A percentile compares a stretch with the other conserved stretches of the same genome.
phyloP scores from a whole-genome alignment of 2,113 vertebrate genomes.

The Megaptera novaeangliae region DNA sequence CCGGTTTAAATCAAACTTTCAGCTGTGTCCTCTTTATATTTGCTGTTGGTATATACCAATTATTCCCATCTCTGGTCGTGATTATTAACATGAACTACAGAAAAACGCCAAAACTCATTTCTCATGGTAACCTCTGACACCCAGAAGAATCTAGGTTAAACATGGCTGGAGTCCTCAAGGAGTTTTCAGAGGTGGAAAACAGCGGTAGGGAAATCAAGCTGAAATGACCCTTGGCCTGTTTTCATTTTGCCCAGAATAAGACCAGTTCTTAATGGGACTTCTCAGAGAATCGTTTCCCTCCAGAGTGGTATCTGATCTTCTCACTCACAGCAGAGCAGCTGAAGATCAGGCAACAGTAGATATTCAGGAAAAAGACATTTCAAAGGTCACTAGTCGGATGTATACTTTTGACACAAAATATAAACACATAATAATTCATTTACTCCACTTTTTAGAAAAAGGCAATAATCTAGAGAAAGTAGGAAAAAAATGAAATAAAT shows the following conservation, averaged over 20 bases:
- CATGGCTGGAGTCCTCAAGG: background rate
- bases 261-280: background rate
- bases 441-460: background rate
- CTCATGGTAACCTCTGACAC: background rate
- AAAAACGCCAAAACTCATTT: background rate
- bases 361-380: background rate
- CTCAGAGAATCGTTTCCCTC: background rate
- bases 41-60: background rate
- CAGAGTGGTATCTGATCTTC: background rate
- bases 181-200: background rate
- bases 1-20: background rate
- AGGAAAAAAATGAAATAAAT: background rate
- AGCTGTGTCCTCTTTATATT: too few relatives aligned
- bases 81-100: too few relatives aligned
- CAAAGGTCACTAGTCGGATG: background rate
- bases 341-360: background rate
- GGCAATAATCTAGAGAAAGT: background rate
- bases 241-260: background rate
- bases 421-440: background rate
- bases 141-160: background rate
- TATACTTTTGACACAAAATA: background rate
- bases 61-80: background rate
- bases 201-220: background rate
- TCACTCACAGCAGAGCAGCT: background rate
- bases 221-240: background rate